Evolutionary conservation across 1,140 invertebrate species (phyloP).

Genomic region (Lanistes nyassanus): DNA sequence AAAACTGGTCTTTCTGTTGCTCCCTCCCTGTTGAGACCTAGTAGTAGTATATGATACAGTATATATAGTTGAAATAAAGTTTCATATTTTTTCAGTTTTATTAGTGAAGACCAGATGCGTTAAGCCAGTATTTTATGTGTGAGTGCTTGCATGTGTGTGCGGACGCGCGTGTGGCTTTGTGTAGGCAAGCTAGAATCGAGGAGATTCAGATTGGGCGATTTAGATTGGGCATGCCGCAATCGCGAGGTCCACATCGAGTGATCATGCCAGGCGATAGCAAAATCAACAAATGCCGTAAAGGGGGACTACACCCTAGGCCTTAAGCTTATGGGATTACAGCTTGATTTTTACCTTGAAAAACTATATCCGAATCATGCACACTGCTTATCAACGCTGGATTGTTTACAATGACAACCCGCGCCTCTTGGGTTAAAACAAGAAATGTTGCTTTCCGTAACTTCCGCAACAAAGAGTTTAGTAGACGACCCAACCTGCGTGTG

Average conservation of each 20-base stretch:
- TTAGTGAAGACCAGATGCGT: background rate
- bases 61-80: background rate
- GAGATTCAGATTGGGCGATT: background rate
- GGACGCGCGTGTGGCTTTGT: background rate
- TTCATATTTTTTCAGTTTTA: background rate
- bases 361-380: too few species aligned
- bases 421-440: too few species aligned
- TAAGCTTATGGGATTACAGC: constrained; percentile 8
- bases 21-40: too few species aligned
- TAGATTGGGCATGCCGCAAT: too few species aligned
- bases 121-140: background rate
- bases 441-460: too few species aligned
- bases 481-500: too few species aligned
- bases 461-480: too few species aligned
- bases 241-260: background rate
- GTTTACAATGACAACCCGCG: too few species aligned
- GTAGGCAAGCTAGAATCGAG: background rate
- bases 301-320: background rate
- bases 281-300: background rate
- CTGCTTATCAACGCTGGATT: too few species aligned
- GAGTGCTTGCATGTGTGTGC: background rate
- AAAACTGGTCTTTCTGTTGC: too few species aligned
- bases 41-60: too few species aligned
- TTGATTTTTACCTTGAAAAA: background rate
- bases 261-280: background rate